Percentiles rank a stretch among this genome's conserved stretches.
These are phyloP conservation scores for Megaleporinus macrocephalus DNA, from an alignment of 2,113 vertebrate genomes.

Conservation along the genomic window DNA sequence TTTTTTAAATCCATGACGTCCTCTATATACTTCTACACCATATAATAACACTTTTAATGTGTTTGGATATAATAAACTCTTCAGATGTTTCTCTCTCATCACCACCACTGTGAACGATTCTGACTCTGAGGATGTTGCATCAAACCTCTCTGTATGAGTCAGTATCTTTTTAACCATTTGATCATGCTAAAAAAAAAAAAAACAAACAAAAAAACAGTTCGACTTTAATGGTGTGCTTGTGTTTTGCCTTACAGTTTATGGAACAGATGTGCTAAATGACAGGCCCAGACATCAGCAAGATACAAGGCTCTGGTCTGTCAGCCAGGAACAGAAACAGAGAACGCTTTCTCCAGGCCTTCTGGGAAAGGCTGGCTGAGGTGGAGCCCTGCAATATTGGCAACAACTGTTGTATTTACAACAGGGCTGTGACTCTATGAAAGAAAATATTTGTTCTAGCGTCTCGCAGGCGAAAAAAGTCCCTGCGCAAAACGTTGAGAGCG, in stretches of 20 bases:
- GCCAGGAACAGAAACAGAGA: slow-evolving; percentile 2
- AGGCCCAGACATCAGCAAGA: not conserved
- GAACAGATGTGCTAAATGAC: not conserved
- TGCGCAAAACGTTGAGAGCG: not conserved
- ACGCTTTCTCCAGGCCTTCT: slow-evolving; percentile 2
- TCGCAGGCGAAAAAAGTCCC: not conserved
- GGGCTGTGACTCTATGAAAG: not conserved
- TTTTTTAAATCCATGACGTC: too few species aligned
- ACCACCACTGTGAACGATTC: too few species aligned
- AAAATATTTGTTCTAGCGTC: not conserved
- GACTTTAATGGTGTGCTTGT: not conserved
- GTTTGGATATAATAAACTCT: too few species aligned
- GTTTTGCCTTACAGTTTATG: not conserved
- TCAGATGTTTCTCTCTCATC: too few species aligned
- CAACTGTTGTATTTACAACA: not conserved
- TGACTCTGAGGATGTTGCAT: too few species aligned
- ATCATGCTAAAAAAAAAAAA: too few species aligned
- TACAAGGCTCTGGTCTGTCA: not conserved
- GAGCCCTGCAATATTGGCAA: not conserved
- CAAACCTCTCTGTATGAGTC: too few species aligned
- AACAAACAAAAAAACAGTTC: too few species aligned
- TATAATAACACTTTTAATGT: too few species aligned
- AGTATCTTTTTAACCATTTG: too few species aligned
- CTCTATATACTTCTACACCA: too few species aligned
- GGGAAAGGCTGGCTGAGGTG: not conserved